phyloP scores from a whole-genome alignment of 2,797 vertebrate genomes.

The Petrocephalus sullivani region DNA sequence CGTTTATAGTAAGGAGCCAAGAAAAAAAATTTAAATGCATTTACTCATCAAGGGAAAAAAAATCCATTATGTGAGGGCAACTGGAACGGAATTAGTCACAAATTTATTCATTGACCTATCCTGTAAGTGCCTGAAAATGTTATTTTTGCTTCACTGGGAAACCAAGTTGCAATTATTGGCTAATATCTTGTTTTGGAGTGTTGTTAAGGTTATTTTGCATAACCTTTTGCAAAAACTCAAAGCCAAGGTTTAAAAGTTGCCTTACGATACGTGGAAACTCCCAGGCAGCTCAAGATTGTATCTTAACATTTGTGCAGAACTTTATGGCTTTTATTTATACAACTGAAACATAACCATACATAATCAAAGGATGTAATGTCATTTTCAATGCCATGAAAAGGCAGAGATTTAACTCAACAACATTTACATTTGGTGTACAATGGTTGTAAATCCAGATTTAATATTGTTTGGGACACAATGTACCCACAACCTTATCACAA shows the following conservation, averaged over 20 bases:
- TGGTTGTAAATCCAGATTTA: not conserved
- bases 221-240: not conserved
- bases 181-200: not conserved
- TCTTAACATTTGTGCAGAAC: not conserved
- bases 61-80: not conserved
- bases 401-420: not conserved
- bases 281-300: not conserved
- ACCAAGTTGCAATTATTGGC: not conserved
- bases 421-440: not conserved
- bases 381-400: slow-evolving; percentile 5
- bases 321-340: not conserved
- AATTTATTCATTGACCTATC: not conserved
- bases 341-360: not conserved
- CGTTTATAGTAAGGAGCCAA: not conserved
- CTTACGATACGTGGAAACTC: not conserved
- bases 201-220: not conserved
- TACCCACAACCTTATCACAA: not conserved
- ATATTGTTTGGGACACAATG: not conserved
- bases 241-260: slow-evolving; percentile 4
- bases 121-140: not conserved
- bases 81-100: not conserved
- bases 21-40: not conserved
- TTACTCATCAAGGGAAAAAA: slow-evolving; percentile 1
- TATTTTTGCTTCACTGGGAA: not conserved
- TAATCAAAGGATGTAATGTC: not conserved